Base-by-base conservation (phyloP, 92 coral and sea anemone genomes). In the Epizoanthus ramosus region DNA sequence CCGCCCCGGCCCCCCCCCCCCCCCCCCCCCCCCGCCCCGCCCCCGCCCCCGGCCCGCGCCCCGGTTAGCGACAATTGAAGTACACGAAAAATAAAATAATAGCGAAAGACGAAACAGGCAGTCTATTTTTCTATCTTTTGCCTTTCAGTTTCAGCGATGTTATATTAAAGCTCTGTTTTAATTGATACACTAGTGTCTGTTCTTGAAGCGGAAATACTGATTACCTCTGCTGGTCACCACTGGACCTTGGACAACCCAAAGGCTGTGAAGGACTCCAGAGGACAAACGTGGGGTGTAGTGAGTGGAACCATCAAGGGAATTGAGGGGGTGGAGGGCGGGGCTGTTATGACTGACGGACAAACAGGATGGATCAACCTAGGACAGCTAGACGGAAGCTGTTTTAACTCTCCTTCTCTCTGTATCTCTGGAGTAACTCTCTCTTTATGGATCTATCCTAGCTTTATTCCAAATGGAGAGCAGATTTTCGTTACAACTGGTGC, bases 401-500 rank as follows among this genome's bases (percentile, higher is more conserved):
- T 58, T 17, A 58, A 58, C 3, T 17, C 64, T 21, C 64, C 23
- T 17, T 5, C 19, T 58, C 64, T 21, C 23, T 58, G 64, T 21
- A 58, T 18, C 23, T 17, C 64, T 17, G 64, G 64, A 5, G 3
- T 58, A 58, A 58, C 64, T 17, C 64, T 58, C 23, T 58, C 64
- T 58, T 58, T 58, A 17, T 58, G 64, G 64, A 58, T 58, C 64
- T 18, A 58, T 21, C 64, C 64, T 21, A 58, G 8, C 21, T 58
- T 58, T 18, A 58, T 24, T 58, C 64, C 64, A 21, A 58, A 58
- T 18, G 64, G 18, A 58, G 64, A 21, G 17, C 64, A 58, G 64
- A 58, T 58, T 58, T 58, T 58, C 64, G 21, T 58, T 58, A 58
- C 64, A 14, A 58, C 19, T 58, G 64, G 64, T 58, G 64, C 64